Evolutionary conservation across 2,113 vertebrate genomes (phyloP).

Genomic region (Tretioscincus oriximinensis): DNA sequence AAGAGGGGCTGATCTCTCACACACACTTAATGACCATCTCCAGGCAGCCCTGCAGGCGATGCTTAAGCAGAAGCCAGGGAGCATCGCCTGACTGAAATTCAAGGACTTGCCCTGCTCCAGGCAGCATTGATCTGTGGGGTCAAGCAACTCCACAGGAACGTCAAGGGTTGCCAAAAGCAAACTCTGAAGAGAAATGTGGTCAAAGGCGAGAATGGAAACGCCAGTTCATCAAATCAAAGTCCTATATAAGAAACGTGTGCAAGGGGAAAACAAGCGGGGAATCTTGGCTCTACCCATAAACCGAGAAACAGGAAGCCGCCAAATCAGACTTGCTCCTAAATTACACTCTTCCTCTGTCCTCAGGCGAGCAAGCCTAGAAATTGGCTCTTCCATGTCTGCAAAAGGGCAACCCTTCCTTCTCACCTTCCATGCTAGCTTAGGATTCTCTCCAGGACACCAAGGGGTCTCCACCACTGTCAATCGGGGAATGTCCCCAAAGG

Average conservation of each 20-base stretch:
- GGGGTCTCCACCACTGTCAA: background rate
- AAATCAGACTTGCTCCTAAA: background rate
- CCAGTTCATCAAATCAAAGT: background rate
- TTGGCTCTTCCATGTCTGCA: background rate
- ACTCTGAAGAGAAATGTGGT: too few relatives aligned
- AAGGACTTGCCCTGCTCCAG: background rate
- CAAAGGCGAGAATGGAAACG: background rate
- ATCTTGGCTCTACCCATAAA: background rate
- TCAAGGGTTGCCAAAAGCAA: background rate
- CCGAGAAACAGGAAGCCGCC: background rate
- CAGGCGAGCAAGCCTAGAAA: background rate
- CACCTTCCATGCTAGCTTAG: background rate
- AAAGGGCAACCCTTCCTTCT: background rate
- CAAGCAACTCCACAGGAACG: background rate
- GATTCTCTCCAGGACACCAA: slow-evolving; percentile 8
- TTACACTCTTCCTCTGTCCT: background rate
- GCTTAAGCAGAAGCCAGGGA: too few relatives aligned
- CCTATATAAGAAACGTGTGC: too few relatives aligned
- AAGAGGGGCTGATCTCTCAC: background rate
- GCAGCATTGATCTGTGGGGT: too few relatives aligned
- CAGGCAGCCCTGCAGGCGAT: background rate
- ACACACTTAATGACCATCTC: background rate
- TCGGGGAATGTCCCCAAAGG: background rate
- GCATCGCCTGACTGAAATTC: background rate
- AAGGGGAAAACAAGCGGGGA: too few relatives aligned